Evolutionary conservation across 2,113 vertebrate species (phyloP).

Genomic region (Datnioides undecimradiatus): DNA sequence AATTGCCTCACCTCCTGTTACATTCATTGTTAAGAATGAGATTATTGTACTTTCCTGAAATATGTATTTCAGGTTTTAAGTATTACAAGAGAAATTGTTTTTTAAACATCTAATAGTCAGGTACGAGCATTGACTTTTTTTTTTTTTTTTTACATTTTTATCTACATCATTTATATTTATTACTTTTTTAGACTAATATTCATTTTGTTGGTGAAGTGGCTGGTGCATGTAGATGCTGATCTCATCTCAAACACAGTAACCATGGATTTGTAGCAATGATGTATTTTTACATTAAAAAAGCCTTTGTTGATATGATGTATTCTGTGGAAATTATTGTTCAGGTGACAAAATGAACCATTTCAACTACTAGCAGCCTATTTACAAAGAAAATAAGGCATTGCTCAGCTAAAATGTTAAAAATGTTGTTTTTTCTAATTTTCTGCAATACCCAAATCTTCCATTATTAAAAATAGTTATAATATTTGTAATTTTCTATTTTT

Average conservation of each 20-base stretch:
- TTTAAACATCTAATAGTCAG: constrained; percentile 52
- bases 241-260: constrained; percentile 37
- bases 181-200: constrained; percentile 59
- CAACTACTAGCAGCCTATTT: background rate
- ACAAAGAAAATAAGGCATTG: background rate
- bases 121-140: constrained; percentile 32
- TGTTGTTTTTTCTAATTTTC: background rate
- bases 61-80: constrained; percentile 39
- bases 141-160: constrained; percentile 34
- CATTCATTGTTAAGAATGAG: constrained; percentile 29
- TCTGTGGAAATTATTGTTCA: background rate
- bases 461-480: background rate
- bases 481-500: background rate
- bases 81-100: constrained; percentile 37
- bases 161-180: constrained; percentile 68
- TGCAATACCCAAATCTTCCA: background rate
- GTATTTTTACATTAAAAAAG: constrained; percentile 71
- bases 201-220: constrained; percentile 46
- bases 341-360: background rate
- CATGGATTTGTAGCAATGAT: constrained; percentile 50
- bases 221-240: constrained; percentile 44
- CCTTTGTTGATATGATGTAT: background rate
- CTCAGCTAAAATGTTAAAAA: too few species aligned
- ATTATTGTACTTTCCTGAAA: constrained; percentile 53
- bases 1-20: constrained; percentile 30